phyloP scores from a whole-genome alignment of 2,113 vertebrate species.

The Caranx ignobilis region DNA sequence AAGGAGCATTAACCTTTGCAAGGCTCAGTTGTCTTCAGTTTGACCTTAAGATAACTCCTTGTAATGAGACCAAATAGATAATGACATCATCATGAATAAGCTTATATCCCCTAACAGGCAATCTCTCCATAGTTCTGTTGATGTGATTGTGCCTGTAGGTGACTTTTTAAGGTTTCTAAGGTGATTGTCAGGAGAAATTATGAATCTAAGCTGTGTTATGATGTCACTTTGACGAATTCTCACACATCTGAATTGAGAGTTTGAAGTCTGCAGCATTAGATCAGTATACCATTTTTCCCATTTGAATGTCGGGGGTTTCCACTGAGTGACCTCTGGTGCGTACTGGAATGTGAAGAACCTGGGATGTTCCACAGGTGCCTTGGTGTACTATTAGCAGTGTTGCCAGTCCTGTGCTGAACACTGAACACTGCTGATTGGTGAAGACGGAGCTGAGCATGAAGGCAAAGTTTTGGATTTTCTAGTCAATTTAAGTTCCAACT shows the following conservation, averaged over 20 bases:
- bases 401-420: not conserved
- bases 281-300: not conserved
- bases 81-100: constrained; percentile 56
- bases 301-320: not conserved
- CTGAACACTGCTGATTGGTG: too few species aligned
- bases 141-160: constrained; percentile 15
- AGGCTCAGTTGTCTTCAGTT: constrained; percentile 26
- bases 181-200: not conserved
- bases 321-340: not conserved
- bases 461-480: not conserved
- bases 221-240: constrained; percentile 25
- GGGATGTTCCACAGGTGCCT: not conserved
- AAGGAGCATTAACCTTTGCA: constrained; percentile 46
- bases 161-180: not conserved
- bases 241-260: not conserved
- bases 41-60: constrained; percentile 30
- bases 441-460: not conserved
- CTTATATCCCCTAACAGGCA: constrained; percentile 36
- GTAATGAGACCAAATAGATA: constrained; percentile 43
- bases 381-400: not conserved
- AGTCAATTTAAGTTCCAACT: not conserved
- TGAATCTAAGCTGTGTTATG: not conserved
- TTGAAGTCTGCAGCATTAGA: constrained; percentile 11
- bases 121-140: constrained; percentile 22
- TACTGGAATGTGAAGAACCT: not conserved